Percentiles rank a stretch among this genome's conserved stretches.
These are phyloP conservation scores for Heliopora coerulea DNA, from an alignment of 92 coral and sea anemone genomes.

Conservation along the genomic window DNA sequence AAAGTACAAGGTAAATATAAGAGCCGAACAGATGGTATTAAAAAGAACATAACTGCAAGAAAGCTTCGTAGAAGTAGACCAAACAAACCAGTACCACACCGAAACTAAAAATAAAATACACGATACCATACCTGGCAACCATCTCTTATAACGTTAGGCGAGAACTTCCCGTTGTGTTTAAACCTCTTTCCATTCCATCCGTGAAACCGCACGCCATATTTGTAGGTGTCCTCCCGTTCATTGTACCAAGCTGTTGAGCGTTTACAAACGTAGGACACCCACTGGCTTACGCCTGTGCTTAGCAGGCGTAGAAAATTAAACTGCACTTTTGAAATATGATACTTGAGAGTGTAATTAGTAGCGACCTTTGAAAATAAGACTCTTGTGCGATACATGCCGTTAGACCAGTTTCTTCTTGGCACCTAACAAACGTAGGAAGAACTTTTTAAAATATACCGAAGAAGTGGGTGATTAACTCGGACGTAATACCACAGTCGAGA, in stretches of 20 bases:
- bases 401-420: slow-evolving; percentile 26
- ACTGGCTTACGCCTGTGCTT: slow-evolving; percentile 74
- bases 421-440: not conserved
- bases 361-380: slow-evolving; percentile 18
- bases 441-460: too few species aligned
- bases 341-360: slow-evolving; percentile 51
- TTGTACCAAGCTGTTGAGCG: slow-evolving; percentile 89
- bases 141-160: slow-evolving; percentile 73
- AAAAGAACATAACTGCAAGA: too few species aligned
- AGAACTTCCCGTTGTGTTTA: slow-evolving; percentile 59
- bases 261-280: slow-evolving; percentile 79
- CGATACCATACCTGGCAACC: slow-evolving; percentile 69
- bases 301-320: slow-evolving; percentile 90
- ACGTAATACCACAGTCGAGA: too few species aligned
- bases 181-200: slow-evolving; percentile 83
- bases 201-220: slow-evolving; percentile 80
- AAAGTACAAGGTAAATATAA: too few species aligned
- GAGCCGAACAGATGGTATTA: too few species aligned
- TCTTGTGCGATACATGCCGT: slow-evolving; percentile 10
- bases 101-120: too few species aligned
- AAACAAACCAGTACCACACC: too few species aligned
- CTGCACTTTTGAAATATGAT: slow-evolving; percentile 80
- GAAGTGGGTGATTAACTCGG: too few species aligned
- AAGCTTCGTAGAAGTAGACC: too few species aligned
- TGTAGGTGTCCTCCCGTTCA: slow-evolving; percentile 62